These are phyloP conservation scores for Eptesicus fuscus DNA, from an alignment of 2,113 vertebrate species.

Conservation along the genomic window DNA sequence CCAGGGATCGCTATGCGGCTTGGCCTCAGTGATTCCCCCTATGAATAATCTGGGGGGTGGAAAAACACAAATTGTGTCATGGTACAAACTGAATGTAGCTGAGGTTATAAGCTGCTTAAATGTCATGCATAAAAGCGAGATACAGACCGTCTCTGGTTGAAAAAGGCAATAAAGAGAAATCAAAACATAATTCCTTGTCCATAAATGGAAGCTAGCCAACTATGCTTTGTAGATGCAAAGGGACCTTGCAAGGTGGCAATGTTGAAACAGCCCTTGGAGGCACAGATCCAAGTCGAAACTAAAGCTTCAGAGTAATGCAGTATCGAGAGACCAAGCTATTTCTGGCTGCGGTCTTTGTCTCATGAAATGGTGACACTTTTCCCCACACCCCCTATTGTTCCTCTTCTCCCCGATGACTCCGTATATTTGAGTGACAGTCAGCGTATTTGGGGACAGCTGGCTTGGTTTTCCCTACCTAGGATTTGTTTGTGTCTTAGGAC, in stretches of 20 bases:
- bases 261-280: neutral
- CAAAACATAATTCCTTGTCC: neutral
- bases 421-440: neutral
- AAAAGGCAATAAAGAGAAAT: neutral
- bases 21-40: neutral
- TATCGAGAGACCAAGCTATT: neutral
- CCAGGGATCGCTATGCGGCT: neutral
- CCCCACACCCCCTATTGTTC: neutral
- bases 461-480: neutral
- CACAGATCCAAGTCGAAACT: neutral
- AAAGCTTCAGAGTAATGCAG: neutral
- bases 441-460: neutral
- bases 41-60: neutral
- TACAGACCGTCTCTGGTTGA: neutral
- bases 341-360: neutral
- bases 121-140: neutral
- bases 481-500: neutral
- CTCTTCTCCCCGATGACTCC: neutral
- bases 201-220: neutral
- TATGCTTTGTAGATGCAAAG: neutral
- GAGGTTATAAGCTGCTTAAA: neutral
- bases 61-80: no score
- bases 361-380: neutral
- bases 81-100: neutral
- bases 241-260: fast-evolving